A percentile compares a stretch with the other conserved stretches of the same genome.
Evolutionary conservation across 2,888 invertebrate genomes (phyloP).

Genomic region (Epinotia brunnichana): DNA sequence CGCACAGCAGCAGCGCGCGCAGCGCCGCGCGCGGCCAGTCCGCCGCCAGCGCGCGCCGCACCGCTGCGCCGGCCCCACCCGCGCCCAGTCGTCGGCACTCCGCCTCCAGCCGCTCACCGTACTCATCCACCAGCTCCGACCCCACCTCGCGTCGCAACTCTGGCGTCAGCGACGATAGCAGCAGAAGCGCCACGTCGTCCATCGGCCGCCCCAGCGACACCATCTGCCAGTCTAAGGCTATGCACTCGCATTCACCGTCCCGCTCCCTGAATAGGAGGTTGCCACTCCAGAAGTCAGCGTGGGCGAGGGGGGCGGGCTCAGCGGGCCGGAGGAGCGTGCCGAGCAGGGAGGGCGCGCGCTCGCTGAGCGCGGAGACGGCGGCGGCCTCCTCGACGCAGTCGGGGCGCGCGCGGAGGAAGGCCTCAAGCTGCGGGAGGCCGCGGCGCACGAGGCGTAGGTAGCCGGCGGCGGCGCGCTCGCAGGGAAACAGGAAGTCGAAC

Average conservation of each 20-base stretch:
- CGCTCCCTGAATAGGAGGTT: constrained; percentile 87
- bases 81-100: constrained; percentile 85
- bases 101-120: constrained; percentile 86
- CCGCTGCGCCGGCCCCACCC: constrained; percentile 81
- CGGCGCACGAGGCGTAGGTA: constrained; percentile 91
- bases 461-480: constrained; percentile 90
- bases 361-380: constrained; percentile 86
- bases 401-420: constrained; percentile 86
- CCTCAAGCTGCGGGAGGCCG: constrained; percentile 89
- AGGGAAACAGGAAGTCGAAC: constrained; percentile 88
- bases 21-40: constrained; percentile 88
- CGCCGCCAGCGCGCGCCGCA: constrained; percentile 78
- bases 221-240: constrained; percentile 93
- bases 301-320: constrained; percentile 90
- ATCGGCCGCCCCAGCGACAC: constrained; percentile 90
- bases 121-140: constrained; percentile 86
- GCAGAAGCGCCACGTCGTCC: constrained; percentile 89
- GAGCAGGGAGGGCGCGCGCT: constrained; percentile 88
- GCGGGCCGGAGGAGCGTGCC: constrained; percentile 88
- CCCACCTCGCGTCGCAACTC: constrained; percentile 87
- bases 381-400: constrained; percentile 85
- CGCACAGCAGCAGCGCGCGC: constrained; percentile 89
- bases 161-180: constrained; percentile 89
- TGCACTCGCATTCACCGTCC: constrained; percentile 84
- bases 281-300: constrained; percentile 93